Base-by-base conservation (phyloP, 2,888 invertebrate species). In the Dolichopus griseipennis region DNA sequence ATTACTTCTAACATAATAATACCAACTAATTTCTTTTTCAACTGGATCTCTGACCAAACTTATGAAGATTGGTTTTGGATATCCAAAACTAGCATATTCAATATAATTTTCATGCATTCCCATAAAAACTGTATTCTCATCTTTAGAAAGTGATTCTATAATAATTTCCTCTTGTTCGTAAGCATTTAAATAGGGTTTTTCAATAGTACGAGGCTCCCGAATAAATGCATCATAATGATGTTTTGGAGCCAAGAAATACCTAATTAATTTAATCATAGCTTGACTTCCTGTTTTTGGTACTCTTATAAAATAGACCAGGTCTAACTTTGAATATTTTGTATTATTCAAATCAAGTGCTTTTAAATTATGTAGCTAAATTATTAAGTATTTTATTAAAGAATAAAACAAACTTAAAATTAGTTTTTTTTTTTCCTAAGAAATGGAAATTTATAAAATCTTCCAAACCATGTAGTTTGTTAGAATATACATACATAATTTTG, bases 11-110 rank as follows among this genome's bases (percentile, higher is more conserved):
- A 43, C 88, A 80, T 92, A 92, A 80, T 92, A 92, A 78, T 92
- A 92, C 91, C 92, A 92, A 2, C 91, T 92, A 75, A 92, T 92
- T 18, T 92, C 90, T 62, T 92, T 84, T 79, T 93, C 92, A 64
- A 93, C 88, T 0, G 93, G 93, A 80, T 93, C 92, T 33, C 93
- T 85, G 1, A 93, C 91, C 73, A 93, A 83, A 82, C 93, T 93
- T 74, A 93, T 88, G 82, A 93, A 93, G 75, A 93, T 91, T 1
- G 92, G 92, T 75, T 88, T 86, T 2, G 90, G 89, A 73, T 88
- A 84, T 66, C 88, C 87, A 77, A 85, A 90, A 75, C 87, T 87
- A 66, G 90, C 89, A 75, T 92, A 91, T 79, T 93, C 91, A 34
- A 91, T 90, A 80, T 91, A 91, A 81, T 91, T 92, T 68, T 92